Evolutionary conservation across 2,888 invertebrate species (phyloP), one percentile per base, ranked within the genome.

Genomic region (Diabrotica balteata): DNA sequence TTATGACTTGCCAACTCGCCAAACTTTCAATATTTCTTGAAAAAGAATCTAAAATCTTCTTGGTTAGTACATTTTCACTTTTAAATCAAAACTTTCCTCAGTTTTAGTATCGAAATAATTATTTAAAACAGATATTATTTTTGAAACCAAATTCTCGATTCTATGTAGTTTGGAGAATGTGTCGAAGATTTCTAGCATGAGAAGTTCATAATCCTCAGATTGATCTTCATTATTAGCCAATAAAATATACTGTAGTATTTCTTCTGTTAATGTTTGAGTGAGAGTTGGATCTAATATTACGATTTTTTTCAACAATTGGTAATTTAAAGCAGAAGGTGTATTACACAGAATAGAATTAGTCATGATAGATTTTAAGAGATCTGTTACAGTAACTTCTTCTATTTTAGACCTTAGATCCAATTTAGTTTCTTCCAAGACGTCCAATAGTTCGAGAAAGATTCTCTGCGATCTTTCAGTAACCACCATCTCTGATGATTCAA

Each of bases 151-250:
- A 76, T 79, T 81, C 71, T 81, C 81, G 50, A 81, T 68, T 63
- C 84, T 73, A 63, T 81, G 81, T 55, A 84, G 75, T 73, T 82
- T 84, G 7, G 75, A 73, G 72, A 80, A 83, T 43, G 81, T 78
- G 67, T 81, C 77, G 68, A 84, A 79, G 32, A 84, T 75, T 11
- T 73, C 71, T 52, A 78, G 68, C 47, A 83, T 60, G 10, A 81
- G 72, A 53, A 73, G 66, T 67, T 79, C 77, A 71, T 83, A 82
- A 45, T 73, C 67, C 10, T 72, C 67, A 32, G 59, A 51, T 9
- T 68, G 51, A 8, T 73, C 67, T 44, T 69, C 59, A 53, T 79
- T 77, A 60, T 80, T 72, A 45, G 67, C 67, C 49, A 77, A 68
- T 75, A 83, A 77, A 8, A 79, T 64, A 71, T 78, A 82, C 45